These are phyloP conservation scores for Oscheius onirici DNA, from an alignment of 2,888 invertebrate species.

Conservation along the genomic window DNA sequence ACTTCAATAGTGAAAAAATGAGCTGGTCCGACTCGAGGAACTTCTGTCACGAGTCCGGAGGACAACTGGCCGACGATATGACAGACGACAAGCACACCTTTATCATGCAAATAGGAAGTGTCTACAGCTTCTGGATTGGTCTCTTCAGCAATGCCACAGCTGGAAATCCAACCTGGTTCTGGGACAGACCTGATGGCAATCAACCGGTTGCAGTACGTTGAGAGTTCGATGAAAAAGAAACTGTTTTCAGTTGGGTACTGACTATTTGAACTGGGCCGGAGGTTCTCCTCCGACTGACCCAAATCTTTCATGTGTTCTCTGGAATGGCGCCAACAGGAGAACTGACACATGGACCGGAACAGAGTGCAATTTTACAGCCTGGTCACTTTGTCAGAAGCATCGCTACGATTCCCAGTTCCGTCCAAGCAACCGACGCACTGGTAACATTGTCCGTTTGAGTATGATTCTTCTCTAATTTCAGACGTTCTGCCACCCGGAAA, in stretches of 20 bases:
- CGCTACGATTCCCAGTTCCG: constrained; percentile 44
- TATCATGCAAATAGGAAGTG: constrained; percentile 25
- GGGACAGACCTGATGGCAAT: constrained; percentile 45
- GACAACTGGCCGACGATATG: constrained; percentile 57
- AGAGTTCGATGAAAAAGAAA: not conserved
- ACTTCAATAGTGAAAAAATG: constrained; percentile 31
- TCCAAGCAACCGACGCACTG: constrained; percentile 23
- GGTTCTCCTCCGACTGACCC: constrained; percentile 39
- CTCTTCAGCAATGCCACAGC: constrained; percentile 35
- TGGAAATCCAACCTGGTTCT: constrained; percentile 22
- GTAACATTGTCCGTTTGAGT: constrained; percentile 24
- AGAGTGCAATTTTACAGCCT: constrained; percentile 40
- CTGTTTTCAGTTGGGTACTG: constrained; percentile 28
- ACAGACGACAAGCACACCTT: constrained; percentile 41
- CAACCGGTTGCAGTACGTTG: not conserved
- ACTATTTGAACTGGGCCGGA: constrained; percentile 38
- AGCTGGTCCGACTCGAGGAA: constrained; percentile 44
- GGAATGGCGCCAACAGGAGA: constrained; percentile 32
- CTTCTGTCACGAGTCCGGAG: constrained; percentile 51
- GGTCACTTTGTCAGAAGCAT: constrained; percentile 58
- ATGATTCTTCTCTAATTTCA: constrained; percentile 32
- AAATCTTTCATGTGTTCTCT: constrained; percentile 45
- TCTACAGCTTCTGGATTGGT: constrained; percentile 51
- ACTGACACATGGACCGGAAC: constrained; percentile 34
- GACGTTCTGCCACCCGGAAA: constrained; percentile 57